Evolutionary conservation across 2,888 invertebrate genomes (phyloP), one percentile per base, ranked within the genome.

Genomic region (Zaprionus bogoriensis): DNA sequence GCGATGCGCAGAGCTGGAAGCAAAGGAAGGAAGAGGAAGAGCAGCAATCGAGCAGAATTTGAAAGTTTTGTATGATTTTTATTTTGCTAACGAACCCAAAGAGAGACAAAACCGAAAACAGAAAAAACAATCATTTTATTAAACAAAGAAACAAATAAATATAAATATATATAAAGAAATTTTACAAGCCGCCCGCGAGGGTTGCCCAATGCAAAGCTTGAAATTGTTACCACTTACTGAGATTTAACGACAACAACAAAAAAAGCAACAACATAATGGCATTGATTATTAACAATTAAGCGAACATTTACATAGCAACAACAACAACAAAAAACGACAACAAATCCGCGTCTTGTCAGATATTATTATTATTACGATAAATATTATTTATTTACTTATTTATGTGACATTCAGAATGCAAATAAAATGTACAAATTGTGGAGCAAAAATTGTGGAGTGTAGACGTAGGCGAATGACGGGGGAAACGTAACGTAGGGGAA

Each of bases 271-370:
- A 72, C 60, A 48, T 63, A 70, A 83, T 47, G 63, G 77, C 74
- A 79, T 83, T 79, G 79, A 83, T 83, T 77, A 47, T 67, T 67
- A 74, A 68, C 51, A 55, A 61, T 55, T 51, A 63, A 48, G 63
- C 68, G 54, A 20, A 44, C 42, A 55, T 65, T 61, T 71, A 59
- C 58, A 71, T 30, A 41, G 30, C 14, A 36, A 42, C 17, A 22
- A 22, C 51, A 42, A 52, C 3, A 19, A 9, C 23, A 60, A 41
- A 61, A 62, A 55, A 74, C 45, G 32, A 52, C 17, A 62, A 69
- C 41, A 84, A 87, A 84, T 81, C 87, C 71, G 71, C 82, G 82
- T 83, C 87, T 87, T 83, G 82, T 83, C 82, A 83, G 81, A 77
- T 69, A 65, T 61, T 58, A 51, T 57, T 54, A 69, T 53, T 45